A percentile compares a stretch with the other conserved stretches of the same genome.
phyloP scores from a whole-genome alignment of 92 coral and sea anemone genomes.

The Chrysogorgia sp. region DNA sequence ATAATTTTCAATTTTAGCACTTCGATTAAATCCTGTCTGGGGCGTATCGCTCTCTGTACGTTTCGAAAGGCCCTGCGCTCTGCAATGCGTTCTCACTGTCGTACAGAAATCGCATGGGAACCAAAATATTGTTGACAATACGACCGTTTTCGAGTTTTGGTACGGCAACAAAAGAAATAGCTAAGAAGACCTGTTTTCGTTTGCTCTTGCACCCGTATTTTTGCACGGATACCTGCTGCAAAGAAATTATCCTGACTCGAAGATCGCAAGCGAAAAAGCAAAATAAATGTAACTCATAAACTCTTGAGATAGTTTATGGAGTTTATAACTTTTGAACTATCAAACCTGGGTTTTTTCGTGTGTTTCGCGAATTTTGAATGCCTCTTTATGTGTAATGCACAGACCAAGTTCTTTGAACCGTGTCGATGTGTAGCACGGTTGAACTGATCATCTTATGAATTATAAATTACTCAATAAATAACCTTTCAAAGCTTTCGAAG shows the following conservation, averaged over 20 bases:
- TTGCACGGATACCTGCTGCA: not conserved
- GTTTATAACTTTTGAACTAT: no score
- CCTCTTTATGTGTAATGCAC: no score
- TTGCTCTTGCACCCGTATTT: not conserved
- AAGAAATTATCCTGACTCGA: not conserved
- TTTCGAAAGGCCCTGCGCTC: not conserved
- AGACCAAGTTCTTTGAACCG: no score
- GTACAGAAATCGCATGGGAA: not conserved
- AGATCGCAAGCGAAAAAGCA: not conserved
- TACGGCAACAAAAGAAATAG: not conserved
- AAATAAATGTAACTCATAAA: not conserved
- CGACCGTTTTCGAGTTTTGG: not conserved
- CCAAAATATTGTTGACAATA: not conserved
- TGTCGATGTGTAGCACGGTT: constrained; percentile 10
- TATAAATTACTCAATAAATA: constrained; percentile 27
- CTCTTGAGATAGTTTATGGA: no score
- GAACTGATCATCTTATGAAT: constrained; percentile 2
- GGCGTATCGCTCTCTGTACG: no score
- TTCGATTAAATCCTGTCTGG: no score
- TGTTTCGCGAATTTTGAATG: not conserved
- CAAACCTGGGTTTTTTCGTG: not conserved
- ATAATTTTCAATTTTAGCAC: not conserved
- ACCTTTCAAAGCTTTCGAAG: constrained; percentile 28
- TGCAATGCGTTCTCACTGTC: not conserved
- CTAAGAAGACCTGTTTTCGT: not conserved